A percentile compares a stretch with the other conserved stretches of the same genome.
Evolutionary conservation across 1,140 invertebrate genomes (phyloP).

Genomic region (Eurytemora carolleeae): DNA sequence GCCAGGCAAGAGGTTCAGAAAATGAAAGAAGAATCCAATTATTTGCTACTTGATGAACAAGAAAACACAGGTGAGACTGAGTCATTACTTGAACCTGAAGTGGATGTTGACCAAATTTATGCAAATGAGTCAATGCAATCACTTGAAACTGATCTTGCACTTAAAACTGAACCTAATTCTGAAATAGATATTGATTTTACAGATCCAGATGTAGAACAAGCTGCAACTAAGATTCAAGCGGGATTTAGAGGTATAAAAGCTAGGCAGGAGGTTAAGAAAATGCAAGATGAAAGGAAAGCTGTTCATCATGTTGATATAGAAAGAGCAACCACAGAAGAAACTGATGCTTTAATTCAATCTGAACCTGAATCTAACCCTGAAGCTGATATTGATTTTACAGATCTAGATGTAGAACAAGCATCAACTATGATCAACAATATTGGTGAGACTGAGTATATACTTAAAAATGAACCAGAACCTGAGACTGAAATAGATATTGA

Average conservation of each 20-base stretch:
- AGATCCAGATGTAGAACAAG: constrained; percentile 2
- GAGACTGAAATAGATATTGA: constrained; percentile 21
- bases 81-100: too few species aligned
- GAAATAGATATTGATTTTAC: constrained; percentile 21
- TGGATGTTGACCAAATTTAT: constrained; percentile 30
- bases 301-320: constrained; percentile 22
- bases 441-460: too few species aligned
- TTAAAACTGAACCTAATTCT: too few species aligned
- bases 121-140: too few species aligned
- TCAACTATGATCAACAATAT: constrained; percentile 8
- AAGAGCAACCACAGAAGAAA: too few species aligned
- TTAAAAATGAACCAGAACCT: too few species aligned
- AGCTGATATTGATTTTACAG: constrained; percentile 21
- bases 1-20: constrained; percentile 16
- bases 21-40: constrained; percentile 15
- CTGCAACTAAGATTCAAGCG: constrained; percentile 9
- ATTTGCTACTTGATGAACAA: too few species aligned
- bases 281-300: constrained; percentile 27
- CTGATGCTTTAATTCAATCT: too few species aligned
- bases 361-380: too few species aligned
- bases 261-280: constrained; percentile 31
- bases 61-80: too few species aligned
- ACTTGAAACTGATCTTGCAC: too few species aligned
- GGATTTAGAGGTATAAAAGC: constrained; percentile 5
- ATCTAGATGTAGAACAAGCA: constrained; percentile 1